Conservation (phyloP, 2,888 invertebrate genomes). For the Tanypteryx hageni region DNA sequence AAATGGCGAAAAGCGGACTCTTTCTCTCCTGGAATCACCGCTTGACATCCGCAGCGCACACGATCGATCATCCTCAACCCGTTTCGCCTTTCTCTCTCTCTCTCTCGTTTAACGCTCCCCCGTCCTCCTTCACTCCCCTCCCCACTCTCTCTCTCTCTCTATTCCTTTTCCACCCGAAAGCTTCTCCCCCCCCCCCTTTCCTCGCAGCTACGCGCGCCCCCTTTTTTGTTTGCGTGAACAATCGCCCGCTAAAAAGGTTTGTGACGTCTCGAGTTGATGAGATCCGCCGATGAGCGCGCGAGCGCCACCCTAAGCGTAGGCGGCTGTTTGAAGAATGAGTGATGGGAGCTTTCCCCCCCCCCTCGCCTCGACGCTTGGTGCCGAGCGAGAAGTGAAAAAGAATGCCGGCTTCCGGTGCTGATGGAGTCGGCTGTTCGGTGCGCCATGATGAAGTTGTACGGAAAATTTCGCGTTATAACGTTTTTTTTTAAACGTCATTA, state of each 20-base stretch:
- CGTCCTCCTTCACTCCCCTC: neutral
- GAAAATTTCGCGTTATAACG: too few relatives aligned
- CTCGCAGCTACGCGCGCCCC: neutral
- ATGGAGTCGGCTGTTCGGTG: neutral
- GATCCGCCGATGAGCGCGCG: neutral
- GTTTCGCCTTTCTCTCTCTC: neutral
- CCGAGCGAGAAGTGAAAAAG: neutral
- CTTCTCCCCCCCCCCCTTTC: neutral
- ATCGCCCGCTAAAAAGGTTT: slow-evolving; percentile 63
- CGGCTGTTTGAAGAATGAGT: slow-evolving; percentile 55
- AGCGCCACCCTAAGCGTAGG: neutral
- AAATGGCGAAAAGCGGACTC: neutral
- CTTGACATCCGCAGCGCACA: neutral
- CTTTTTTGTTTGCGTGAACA: slow-evolving; percentile 62
- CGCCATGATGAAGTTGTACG: too few relatives aligned
- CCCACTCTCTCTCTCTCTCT: neutral
- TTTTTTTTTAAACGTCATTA: too few relatives aligned
- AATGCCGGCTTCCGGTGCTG: neutral
- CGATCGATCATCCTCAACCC: slow-evolving; percentile 28
- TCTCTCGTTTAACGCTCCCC: too few relatives aligned
- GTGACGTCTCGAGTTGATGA: slow-evolving; percentile 61
- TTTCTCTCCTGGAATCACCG: slow-evolving; percentile 1
- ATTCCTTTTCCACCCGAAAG: neutral
- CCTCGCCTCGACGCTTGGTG: neutral
- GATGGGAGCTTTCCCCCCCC: neutral